Conservation (phyloP, 2,888 invertebrate genomes). For the Habroteleia sp. region DNA sequence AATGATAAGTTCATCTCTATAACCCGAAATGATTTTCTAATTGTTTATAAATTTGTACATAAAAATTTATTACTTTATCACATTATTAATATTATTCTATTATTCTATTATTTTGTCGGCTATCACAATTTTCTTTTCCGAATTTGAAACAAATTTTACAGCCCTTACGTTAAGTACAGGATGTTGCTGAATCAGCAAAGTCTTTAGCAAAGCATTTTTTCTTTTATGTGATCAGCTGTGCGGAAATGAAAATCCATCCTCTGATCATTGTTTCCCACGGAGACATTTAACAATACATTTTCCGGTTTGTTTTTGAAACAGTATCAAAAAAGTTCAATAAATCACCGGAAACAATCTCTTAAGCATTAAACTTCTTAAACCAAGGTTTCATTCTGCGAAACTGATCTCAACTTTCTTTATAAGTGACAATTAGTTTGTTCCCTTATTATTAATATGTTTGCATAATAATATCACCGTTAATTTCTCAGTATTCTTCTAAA, state of each 20-base stretch:
- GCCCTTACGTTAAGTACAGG: slow-evolving; percentile 54
- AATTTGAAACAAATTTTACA: slow-evolving; percentile 39
- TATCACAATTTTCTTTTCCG: slow-evolving; percentile 44
- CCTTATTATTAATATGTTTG: slow-evolving; percentile 4
- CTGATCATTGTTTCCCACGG: slow-evolving; percentile 46
- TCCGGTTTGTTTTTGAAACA: slow-evolving; percentile 28
- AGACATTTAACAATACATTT: slow-evolving; percentile 43
- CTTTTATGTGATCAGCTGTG: slow-evolving; percentile 50
- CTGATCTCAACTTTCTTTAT: slow-evolving; percentile 15
- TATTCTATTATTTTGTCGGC: slow-evolving; percentile 10
- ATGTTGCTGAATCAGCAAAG: slow-evolving; percentile 52
- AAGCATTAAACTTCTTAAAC: slow-evolving; percentile 8
- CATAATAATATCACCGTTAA: not conserved
- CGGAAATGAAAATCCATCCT: slow-evolving; percentile 49
- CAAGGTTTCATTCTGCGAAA: slow-evolving; percentile 14
- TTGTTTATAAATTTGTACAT: slow-evolving; percentile 48
- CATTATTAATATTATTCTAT: slow-evolving; percentile 19
- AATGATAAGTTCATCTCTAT: no score
- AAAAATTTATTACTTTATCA: slow-evolving; percentile 19
- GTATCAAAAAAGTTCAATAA: slow-evolving; percentile 34
- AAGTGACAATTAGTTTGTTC: not conserved
- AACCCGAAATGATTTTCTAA: no score
- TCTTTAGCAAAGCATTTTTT: slow-evolving; percentile 36
- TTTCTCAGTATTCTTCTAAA: slow-evolving; percentile 11
- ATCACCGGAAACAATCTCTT: slow-evolving; percentile 38